Base-by-base conservation (phyloP, 2,888 invertebrate genomes). In the Aethes cnicana region DNA sequence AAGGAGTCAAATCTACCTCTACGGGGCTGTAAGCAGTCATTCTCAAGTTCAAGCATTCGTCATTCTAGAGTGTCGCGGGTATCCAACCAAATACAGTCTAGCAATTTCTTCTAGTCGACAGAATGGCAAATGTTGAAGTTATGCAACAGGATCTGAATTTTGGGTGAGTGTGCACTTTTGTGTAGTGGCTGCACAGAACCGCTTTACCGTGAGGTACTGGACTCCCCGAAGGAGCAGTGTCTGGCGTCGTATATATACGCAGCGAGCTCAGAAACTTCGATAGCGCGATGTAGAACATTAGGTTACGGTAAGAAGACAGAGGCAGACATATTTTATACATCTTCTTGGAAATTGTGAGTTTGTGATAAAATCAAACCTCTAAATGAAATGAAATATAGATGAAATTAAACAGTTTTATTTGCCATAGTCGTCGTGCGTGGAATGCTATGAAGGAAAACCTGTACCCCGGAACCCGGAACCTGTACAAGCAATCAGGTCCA, bases 111-210 rank as follows among this genome's bases (percentile, higher is more conserved):
- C 81, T 83, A 84, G 81, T 79, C 74, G 77, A 82, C 82, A 81
- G 84, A 84, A 84, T 84, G 83, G 84, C 83, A 84, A 84, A 84
- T 76, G 69, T 84, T 84, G 84, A 84, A 84, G 74, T 72, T 68
- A 63, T 64, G 60, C 61, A 63, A 65, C 70, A 65, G 62, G 64
- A 66, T 72, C 66, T 65, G 69, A 69, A 67, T 64, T n/a, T 74
- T 69, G 68, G 58, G 62, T 70, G 76, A 64, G 61, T 53, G 65
- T 77, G 78, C 82, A 81, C 9, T 74, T 72, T 53, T 50, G 66
- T 74, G 68, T 53, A 68, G 68, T 65, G 77, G 77, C 63, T 75
- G 77, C 75, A 73, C 74, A 69, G 61, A 32, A 72, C 77, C 75
- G 69, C 70, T 62, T 59, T 53, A 61, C 77, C 66, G 64, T 62